Percentiles rank a stretch among this genome's conserved stretches.
These are phyloP conservation scores for Spea bombifrons DNA, from an alignment of 2,113 vertebrate genomes.

Conservation along the genomic window DNA sequence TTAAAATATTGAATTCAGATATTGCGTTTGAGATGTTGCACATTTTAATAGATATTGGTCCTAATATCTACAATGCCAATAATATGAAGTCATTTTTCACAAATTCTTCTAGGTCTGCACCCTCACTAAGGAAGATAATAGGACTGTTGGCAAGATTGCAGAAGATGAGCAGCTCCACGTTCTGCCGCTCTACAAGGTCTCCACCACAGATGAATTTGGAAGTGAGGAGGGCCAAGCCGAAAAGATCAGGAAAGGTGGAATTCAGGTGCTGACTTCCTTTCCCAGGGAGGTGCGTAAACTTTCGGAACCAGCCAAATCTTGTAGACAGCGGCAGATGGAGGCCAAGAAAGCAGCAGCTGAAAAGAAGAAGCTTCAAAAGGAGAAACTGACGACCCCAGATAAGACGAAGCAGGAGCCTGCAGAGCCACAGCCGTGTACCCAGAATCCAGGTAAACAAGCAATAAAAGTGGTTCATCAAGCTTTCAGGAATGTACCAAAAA, in stretches of 20 bases:
- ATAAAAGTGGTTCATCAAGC: too few species aligned
- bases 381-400: constrained; percentile 82
- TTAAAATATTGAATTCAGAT: too few species aligned
- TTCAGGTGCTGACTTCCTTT: constrained; percentile 90
- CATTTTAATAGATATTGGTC: too few species aligned
- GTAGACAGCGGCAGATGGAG: constrained; percentile 87
- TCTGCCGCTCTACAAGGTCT: constrained; percentile 90
- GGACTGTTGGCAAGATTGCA: constrained; percentile 77
- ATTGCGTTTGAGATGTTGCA: too few species aligned
- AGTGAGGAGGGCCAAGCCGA: constrained; percentile 83
- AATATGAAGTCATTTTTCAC: neutral
- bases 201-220: constrained; percentile 85
- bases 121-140: constrained; percentile 95
- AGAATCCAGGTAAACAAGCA: constrained; percentile 58
- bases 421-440: constrained; percentile 61
- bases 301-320: constrained; percentile 93
- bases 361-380: constrained; percentile 89
- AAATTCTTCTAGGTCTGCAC: constrained; percentile 85
- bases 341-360: constrained; percentile 88
- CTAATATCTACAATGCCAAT: too few species aligned
- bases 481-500: too few species aligned
- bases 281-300: constrained; percentile 90
- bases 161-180: constrained; percentile 95
- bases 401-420: constrained; percentile 78
- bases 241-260: constrained; percentile 87